Evolutionary conservation across 2,113 vertebrate genomes (phyloP).

Genomic region (Phodopus roborovskii): DNA sequence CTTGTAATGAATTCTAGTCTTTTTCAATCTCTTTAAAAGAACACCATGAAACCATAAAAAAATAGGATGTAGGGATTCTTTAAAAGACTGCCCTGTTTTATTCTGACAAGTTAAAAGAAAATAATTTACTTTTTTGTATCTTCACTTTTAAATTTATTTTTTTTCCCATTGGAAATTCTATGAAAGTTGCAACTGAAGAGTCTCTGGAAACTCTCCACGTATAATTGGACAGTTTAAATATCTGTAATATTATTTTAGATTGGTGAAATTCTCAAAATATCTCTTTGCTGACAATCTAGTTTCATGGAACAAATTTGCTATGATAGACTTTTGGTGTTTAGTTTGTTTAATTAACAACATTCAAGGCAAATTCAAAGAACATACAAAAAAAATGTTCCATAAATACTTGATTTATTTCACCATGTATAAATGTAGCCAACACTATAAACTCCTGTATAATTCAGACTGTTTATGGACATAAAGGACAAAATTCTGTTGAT

Average conservation of each 20-base stretch:
- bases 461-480: background rate
- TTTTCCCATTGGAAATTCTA: slow-evolving; percentile 6
- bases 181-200: slow-evolving; percentile 35
- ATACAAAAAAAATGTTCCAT: background rate
- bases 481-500: background rate
- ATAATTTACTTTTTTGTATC: slow-evolving; percentile 42
- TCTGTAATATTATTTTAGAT: background rate
- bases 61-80: background rate
- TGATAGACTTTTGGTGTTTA: slow-evolving; percentile 23
- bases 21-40: slow-evolving; percentile 73
- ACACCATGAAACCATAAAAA: slow-evolving; percentile 33
- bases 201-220: background rate
- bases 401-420: slow-evolving; percentile 12
- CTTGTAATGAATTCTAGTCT: slow-evolving; percentile 75
- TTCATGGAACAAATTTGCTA: background rate
- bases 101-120: slow-evolving; percentile 54
- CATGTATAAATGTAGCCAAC: background rate
- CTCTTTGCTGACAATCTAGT: slow-evolving; percentile 5
- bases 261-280: background rate
- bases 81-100: slow-evolving; percentile 51
- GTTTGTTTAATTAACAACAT: slow-evolving; percentile 37
- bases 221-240: slow-evolving; percentile 16
- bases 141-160: slow-evolving; percentile 4
- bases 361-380: background rate
- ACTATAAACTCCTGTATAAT: background rate